Conservation (phyloP, 2,113 vertebrate genomes). For the Antennarius striatus region DNA sequence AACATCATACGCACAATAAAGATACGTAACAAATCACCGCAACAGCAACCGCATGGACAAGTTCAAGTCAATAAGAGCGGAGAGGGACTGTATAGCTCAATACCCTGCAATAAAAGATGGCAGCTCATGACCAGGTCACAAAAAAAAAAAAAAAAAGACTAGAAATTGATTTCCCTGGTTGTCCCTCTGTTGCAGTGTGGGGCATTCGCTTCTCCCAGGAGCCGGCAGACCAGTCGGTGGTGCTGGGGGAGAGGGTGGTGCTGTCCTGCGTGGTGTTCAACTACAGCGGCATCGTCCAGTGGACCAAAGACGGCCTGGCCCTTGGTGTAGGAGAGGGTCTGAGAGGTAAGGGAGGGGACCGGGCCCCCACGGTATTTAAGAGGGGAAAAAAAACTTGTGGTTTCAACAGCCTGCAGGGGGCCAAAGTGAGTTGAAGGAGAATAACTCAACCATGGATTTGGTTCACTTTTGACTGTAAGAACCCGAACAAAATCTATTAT, state of each 20-base stretch:
- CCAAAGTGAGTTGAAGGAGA: conserved; percentile 46
- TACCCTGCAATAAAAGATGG: conserved; percentile 54
- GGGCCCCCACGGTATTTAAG: not conserved
- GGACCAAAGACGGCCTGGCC: conserved; percentile 96
- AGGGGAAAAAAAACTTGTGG: not conserved
- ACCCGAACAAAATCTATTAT: conserved; percentile 61
- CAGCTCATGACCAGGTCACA: conserved; percentile 51
- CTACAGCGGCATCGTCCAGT: conserved; percentile 95
- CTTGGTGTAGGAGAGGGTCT: conserved; percentile 92
- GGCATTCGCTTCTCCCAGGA: conserved; percentile 91
- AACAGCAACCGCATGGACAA: conserved; percentile 30
- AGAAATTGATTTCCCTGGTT: conserved; percentile 42
- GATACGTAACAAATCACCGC: conserved; percentile 45
- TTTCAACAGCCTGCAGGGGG: conserved; percentile 27
- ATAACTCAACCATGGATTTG: conserved; percentile 39
- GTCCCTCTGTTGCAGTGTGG: conserved; percentile 63
- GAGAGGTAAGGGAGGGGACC: conserved; percentile 80
- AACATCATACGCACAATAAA: conserved; percentile 49
- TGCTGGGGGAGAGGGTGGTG: conserved; percentile 87
- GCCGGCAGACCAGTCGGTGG: conserved; percentile 91
- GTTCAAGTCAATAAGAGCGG: conserved; percentile 42
- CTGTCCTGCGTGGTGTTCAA: conserved; percentile 93
- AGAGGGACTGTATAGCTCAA: conserved; percentile 38
- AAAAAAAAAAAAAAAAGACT: conserved; percentile 22
- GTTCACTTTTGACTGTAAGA: conserved; percentile 50